These are phyloP conservation scores for Zeus faber DNA, from an alignment of 2,113 vertebrate species.

Conservation along the genomic window DNA sequence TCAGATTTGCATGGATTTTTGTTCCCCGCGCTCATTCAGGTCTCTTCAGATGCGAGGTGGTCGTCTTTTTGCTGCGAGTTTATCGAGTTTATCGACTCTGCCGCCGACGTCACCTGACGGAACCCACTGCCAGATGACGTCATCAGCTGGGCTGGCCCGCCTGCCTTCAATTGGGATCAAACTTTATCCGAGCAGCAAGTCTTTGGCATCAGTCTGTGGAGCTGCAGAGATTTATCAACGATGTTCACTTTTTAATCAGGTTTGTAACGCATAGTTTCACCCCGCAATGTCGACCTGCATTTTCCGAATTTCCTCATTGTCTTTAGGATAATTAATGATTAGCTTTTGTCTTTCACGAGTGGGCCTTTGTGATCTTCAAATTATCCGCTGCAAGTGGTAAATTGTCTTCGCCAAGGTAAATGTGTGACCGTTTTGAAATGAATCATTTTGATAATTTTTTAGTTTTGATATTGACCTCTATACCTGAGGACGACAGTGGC, in stretches of 20 bases:
- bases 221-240: slow-evolving; percentile 66
- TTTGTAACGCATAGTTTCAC: slow-evolving; percentile 67
- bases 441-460: slow-evolving; percentile 98
- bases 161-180: no score
- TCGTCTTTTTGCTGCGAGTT: slow-evolving; percentile 67
- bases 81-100: slow-evolving; percentile 29
- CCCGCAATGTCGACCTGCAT: no score
- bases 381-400: slow-evolving; percentile 73
- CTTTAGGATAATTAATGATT: no score
- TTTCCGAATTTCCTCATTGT: no score
- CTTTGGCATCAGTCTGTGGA: no score
- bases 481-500: slow-evolving; percentile 94
- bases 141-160: no score
- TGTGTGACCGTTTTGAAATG: slow-evolving; percentile 98
- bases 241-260: slow-evolving; percentile 63
- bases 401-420: slow-evolving; percentile 85
- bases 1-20: slow-evolving; percentile 59
- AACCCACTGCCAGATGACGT: no score
- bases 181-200: no score
- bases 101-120: slow-evolving; percentile 42
- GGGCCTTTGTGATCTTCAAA: no score
- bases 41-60: slow-evolving; percentile 68
- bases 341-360: slow-evolving; percentile 78
- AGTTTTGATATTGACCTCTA: slow-evolving; percentile 95
- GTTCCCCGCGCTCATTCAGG: slow-evolving; percentile 50